Percentiles rank a stretch among this genome's conserved stretches.
phyloP scores from a whole-genome alignment of 2,797 vertebrate genomes.

The Meda fulgida region DNA sequence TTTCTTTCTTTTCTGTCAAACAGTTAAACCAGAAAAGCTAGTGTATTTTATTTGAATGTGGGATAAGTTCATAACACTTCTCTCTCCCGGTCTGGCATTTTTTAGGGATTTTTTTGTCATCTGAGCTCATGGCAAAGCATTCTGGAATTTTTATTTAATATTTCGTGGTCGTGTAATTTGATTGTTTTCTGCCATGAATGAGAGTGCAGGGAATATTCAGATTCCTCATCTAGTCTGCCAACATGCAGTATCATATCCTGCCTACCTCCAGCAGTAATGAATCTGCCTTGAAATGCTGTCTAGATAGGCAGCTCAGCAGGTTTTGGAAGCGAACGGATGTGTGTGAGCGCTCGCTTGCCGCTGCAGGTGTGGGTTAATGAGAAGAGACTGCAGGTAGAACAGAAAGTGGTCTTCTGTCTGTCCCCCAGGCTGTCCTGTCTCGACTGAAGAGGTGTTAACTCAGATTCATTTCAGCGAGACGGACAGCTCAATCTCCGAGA shows the following conservation, averaged over 20 bases:
- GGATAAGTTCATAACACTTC: not conserved
- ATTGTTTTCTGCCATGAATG: not conserved
- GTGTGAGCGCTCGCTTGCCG: conserved; percentile 21
- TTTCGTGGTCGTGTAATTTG: not conserved
- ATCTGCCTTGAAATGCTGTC: not conserved
- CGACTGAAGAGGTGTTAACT: conserved; percentile 81
- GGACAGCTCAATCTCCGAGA: conserved; percentile 87
- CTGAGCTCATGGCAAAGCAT: not conserved
- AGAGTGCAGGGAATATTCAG: not conserved
- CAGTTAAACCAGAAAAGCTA: not conserved
- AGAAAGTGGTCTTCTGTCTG: conserved; percentile 76
- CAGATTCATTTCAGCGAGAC: conserved; percentile 85
- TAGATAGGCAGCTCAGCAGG: not conserved
- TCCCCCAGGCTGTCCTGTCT: conserved; percentile 71
- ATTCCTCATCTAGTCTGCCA: not conserved
- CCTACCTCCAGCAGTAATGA: not conserved
- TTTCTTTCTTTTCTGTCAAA: not conserved
- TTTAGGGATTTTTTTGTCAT: not conserved
- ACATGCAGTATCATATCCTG: not conserved
- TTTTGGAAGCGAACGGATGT: not conserved
- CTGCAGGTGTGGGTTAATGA: conserved; percentile 60
- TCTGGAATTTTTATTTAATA: not conserved
- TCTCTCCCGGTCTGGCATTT: not conserved
- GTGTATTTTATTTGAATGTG: not conserved
- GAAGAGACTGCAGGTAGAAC: conserved; percentile 60